These are phyloP conservation scores for Barbus barbus DNA, from an alignment of 2,113 vertebrate species.

Conservation along the genomic window DNA sequence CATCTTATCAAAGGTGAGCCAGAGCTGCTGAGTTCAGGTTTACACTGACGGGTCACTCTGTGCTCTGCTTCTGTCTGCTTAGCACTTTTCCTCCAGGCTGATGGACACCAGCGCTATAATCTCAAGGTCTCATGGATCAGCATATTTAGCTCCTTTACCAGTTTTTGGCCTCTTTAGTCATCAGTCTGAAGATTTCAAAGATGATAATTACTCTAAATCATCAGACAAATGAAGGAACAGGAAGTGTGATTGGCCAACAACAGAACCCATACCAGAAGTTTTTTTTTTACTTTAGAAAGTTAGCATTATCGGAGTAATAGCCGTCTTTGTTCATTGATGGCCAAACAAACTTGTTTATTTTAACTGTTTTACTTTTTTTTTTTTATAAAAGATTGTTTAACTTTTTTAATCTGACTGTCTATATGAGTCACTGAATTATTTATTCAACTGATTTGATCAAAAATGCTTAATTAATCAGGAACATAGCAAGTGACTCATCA, in stretches of 20 bases:
- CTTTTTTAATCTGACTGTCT: too few species aligned
- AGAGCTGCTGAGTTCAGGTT: conserved; percentile 41
- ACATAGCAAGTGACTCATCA: neutral
- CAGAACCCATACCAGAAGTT: too few species aligned
- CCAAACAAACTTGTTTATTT: neutral
- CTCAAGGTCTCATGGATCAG: conserved; percentile 27
- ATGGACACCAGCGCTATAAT: conserved; percentile 11
- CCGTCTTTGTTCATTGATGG: neutral
- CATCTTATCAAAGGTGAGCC: conserved; percentile 37
- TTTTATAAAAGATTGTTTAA: too few species aligned
- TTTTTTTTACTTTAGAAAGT: neutral
- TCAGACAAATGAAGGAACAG: neutral
- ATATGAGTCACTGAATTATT: neutral
- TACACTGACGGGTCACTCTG: conserved; percentile 24
- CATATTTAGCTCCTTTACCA: conserved; percentile 22
- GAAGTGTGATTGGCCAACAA: neutral
- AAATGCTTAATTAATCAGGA: neutral
- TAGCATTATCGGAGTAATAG: neutral
- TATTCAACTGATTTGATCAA: neutral
- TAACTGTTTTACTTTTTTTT: too few species aligned
- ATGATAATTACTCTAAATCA: neutral
- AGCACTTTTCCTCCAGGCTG: conserved; percentile 19
- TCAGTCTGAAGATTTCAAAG: conserved; percentile 11
- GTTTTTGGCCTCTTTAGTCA: neutral
- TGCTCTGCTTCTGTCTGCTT: conserved; percentile 34